Evolutionary conservation across 2,888 invertebrate species (phyloP).

Genomic region (Drosophila prolongata): DNA sequence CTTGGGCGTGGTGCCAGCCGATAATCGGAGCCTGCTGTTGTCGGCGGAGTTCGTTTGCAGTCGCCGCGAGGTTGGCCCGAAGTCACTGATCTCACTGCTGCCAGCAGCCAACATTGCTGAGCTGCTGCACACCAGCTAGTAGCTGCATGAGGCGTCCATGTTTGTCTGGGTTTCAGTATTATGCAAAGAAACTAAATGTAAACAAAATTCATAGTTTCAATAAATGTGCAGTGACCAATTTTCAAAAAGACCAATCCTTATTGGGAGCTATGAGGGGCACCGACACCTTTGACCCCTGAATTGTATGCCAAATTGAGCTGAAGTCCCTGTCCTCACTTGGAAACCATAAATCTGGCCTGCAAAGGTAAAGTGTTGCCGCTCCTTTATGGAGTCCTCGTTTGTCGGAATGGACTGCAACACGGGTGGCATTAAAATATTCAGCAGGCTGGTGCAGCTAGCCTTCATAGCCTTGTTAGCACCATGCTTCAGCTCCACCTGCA

Average conservation of each 20-base stretch:
- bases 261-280: too few relatives aligned
- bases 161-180: neutral
- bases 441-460: conserved; percentile 32
- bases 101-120: conserved; percentile 29
- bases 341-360: conserved; percentile 37
- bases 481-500: conserved; percentile 1
- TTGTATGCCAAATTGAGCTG: too few relatives aligned
- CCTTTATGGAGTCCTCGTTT: conserved; percentile 8
- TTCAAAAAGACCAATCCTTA: too few relatives aligned
- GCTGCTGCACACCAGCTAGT: conserved; percentile 9
- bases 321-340: neutral
- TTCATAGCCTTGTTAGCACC: neutral
- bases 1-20: conserved; percentile 59
- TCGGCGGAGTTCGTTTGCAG: conserved; percentile 8
- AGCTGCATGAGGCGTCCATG: conserved; percentile 7
- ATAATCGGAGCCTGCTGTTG: conserved; percentile 14
- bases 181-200: neutral
- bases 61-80: conserved; percentile 39
- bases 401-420: conserved; percentile 3
- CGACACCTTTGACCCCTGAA: too few relatives aligned
- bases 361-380: conserved; percentile 18
- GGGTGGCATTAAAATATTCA: conserved; percentile 30
- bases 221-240: neutral
- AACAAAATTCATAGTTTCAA: neutral
- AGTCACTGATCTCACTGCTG: conserved; percentile 48